A percentile compares a stretch with the other conserved stretches of the same genome.
Evolutionary conservation across 2,888 invertebrate genomes (phyloP).

Genomic region (Drosophila emarginata): DNA sequence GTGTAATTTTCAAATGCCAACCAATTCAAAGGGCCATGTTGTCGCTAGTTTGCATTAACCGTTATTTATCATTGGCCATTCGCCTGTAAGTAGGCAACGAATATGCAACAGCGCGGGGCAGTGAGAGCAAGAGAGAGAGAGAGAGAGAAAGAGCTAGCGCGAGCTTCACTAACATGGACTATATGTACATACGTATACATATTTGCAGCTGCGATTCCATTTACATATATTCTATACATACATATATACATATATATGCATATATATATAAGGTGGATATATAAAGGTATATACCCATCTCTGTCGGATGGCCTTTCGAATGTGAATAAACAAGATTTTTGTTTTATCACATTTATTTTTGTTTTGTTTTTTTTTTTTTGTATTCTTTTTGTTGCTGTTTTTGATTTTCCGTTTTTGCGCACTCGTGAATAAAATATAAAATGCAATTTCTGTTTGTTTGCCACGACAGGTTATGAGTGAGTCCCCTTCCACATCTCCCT

Average conservation of each 20-base stretch:
- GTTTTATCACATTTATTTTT: conserved; percentile 4
- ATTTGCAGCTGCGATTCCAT: conserved; percentile 5
- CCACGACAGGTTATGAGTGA: conserved; percentile 28
- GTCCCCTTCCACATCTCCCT: background rate
- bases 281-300: background rate
- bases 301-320: conserved; percentile 5
- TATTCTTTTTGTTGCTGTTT: conserved; percentile 21
- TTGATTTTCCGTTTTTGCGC: conserved; percentile 16
- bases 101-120: conserved; percentile 27
- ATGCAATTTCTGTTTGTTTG: conserved; percentile 59
- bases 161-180: background rate
- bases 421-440: conserved; percentile 68
- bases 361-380: conserved; percentile 7
- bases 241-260: background rate
- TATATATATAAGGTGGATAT: background rate
- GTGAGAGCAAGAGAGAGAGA: background rate
- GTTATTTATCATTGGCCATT: conserved; percentile 58
- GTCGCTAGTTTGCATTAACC: conserved; percentile 63
- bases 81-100: conserved; percentile 58
- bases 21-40: conserved; percentile 28
- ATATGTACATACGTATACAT: background rate
- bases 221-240: background rate
- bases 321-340: conserved; percentile 27
- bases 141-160: too few species aligned
- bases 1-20: conserved; percentile 57